phyloP scores from a whole-genome alignment of 2,797 vertebrate genomes.

The Tarsius wallacei region DNA sequence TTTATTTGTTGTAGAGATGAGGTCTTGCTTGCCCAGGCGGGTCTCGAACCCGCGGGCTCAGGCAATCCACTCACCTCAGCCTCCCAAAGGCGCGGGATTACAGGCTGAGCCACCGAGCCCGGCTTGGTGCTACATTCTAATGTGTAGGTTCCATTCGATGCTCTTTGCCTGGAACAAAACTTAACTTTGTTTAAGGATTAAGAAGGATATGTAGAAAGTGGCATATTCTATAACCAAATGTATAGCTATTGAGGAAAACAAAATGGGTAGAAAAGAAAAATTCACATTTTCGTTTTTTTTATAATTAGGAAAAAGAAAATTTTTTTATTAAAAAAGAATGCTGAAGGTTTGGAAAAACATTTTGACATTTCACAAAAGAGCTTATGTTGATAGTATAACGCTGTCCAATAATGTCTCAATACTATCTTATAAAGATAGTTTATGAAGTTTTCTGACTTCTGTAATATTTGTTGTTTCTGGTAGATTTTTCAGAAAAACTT shows the following conservation, averaged over 20 bases:
- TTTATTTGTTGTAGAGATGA: too few relatives aligned
- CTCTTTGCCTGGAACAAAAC: background rate
- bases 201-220: constrained; percentile 4
- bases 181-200: constrained; percentile 16
- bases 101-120: too few relatives aligned
- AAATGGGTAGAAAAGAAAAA: background rate
- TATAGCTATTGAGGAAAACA: constrained; percentile 39
- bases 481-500: constrained; percentile 39
- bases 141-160: background rate
- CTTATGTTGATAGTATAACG: constrained; percentile 8
- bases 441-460: constrained; percentile 57
- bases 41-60: too few relatives aligned
- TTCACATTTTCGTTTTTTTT: constrained; percentile 9
- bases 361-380: constrained; percentile 27
- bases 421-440: constrained; percentile 47
- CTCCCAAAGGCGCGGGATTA: too few relatives aligned
- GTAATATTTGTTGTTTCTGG: constrained; percentile 25
- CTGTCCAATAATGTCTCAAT: constrained; percentile 1
- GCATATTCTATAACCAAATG: background rate
- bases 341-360: background rate
- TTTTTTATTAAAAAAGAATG: background rate
- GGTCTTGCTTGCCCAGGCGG: too few relatives aligned
- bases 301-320: background rate
- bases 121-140: background rate
- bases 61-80: too few relatives aligned